Evolutionary conservation across 1,140 invertebrate species (phyloP), one percentile per base, ranked within the genome.

Genomic region (Diabrotica virgifera): DNA sequence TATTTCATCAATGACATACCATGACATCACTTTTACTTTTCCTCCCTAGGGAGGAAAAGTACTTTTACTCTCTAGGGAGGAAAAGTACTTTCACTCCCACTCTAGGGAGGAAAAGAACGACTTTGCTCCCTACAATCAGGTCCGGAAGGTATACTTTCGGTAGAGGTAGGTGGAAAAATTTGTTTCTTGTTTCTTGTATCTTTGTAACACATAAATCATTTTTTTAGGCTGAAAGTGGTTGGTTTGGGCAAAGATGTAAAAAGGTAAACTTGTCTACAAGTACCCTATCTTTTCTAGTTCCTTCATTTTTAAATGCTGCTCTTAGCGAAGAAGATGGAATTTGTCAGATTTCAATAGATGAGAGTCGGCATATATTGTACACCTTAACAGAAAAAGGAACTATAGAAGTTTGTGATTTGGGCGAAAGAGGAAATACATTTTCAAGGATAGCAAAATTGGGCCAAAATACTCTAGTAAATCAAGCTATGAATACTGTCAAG

Each of bases 211-310:
- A 3, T 24, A 36, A 56, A 6, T 56, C 56, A 24, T 24, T 24
- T 24, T 66, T 66, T 62, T 76, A 90, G 85, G 90, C 89, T 38
- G 90, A 92, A 79, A 85, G 89, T 63, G 88, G 89, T 58, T 99
- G 96, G 96, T 97, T 97, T 80, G 92, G 94, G 13, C 93, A 95
- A 82, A 90, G 95, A 67, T 98, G 95, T 79, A 90, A 91, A 75
- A 98, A 97, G 83, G 86, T 97, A 3, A 98, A 98, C 82, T 93
- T 96, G 77, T 97, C 96, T 0, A 92, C 90, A 56, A 91, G 92
- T 64, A 82, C 89, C 5, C 80, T 97, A 7, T 94, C 95, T 14
- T 95, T 91, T 76, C 81, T 98, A 37, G 85, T 98, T 5, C 95
- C 95, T 9, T 92, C 92, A n/a, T 97, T 98, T 82, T 80, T 93